phyloP scores from a whole-genome alignment of 1,140 invertebrate species.

The Habropoda laboriosa region DNA sequence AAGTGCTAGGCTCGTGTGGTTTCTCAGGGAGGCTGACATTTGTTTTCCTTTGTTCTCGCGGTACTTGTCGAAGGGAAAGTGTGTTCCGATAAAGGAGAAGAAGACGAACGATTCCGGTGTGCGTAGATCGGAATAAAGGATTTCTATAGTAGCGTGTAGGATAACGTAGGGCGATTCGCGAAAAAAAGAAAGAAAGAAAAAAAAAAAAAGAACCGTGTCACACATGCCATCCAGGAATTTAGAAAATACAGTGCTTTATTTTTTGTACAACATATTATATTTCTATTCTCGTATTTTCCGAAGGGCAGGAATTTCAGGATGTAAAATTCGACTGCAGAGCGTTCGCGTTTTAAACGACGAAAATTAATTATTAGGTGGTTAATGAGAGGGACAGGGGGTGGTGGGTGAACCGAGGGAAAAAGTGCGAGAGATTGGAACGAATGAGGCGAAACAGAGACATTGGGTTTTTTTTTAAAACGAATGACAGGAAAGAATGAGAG shows the following conservation, averaged over 20 bases:
- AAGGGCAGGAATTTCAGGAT: conserved; percentile 47
- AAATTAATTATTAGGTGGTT: too few species aligned
- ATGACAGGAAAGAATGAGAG: background rate
- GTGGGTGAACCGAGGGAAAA: background rate
- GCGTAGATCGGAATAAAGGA: conserved; percentile 9
- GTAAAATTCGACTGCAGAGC: conserved; percentile 43
- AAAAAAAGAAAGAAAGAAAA: too few species aligned
- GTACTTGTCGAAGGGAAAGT: background rate
- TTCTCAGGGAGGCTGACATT: conserved; percentile 31
- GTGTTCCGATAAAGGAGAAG: background rate
- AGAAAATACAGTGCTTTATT: conserved; percentile 76
- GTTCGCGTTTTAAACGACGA: conserved; percentile 26
- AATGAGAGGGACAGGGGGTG: background rate
- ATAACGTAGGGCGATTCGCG: conserved; percentile 22
- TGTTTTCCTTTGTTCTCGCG: conserved; percentile 43
- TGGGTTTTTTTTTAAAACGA: too few species aligned
- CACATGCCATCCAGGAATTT: conserved; percentile 73
- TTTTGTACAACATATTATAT: conserved; percentile 69
- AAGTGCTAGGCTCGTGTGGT: background rate
- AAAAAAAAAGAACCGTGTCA: too few species aligned
- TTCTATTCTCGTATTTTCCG: conserved; percentile 60
- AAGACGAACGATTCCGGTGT: conserved; percentile 11
- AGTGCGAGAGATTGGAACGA: background rate
- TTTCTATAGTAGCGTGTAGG: conserved; percentile 25
- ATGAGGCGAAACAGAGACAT: too few species aligned